Conservation (phyloP, 2,113 vertebrate genomes). For the Oplegnathus fasciatus region DNA sequence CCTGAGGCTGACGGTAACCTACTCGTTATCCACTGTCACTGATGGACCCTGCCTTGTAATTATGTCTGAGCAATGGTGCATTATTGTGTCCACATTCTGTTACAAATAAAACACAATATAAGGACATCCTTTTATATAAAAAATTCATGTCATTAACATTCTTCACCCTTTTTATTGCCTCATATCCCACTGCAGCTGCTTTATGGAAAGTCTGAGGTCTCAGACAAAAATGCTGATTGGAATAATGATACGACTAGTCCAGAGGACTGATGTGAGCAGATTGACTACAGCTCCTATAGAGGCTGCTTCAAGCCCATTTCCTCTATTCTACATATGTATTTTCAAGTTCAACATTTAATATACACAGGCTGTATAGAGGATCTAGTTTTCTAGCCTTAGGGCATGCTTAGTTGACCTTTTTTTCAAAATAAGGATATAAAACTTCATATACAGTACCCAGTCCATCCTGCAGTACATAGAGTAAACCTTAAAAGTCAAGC, state of each 20-base stretch:
- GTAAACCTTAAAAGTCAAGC: constrained; percentile 28
- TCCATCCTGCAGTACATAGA: not conserved
- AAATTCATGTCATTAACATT: constrained; percentile 63
- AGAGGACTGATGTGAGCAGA: constrained; percentile 1
- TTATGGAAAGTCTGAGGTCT: constrained; percentile 1
- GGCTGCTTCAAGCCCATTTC: not conserved
- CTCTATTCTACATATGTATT: not conserved
- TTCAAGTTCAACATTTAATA: constrained; percentile 6
- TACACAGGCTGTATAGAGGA: not conserved
- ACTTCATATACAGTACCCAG: constrained; percentile 4
- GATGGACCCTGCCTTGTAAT: constrained; percentile 70
- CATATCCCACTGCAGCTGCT: constrained; percentile 8
- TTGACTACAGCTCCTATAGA: not conserved
- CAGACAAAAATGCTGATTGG: not conserved
- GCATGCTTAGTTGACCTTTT: not conserved
- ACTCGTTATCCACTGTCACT: constrained; percentile 68
- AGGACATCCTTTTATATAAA: constrained; percentile 24
- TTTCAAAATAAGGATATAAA: constrained; percentile 9
- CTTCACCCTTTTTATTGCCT: constrained; percentile 48
- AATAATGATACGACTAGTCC: constrained; percentile 18
- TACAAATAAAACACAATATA: constrained; percentile 52
- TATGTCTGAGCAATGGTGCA: constrained; percentile 51
- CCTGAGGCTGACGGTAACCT: constrained; percentile 48
- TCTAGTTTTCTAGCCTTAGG: not conserved
- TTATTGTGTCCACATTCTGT: constrained; percentile 51